Evolutionary conservation across 2,113 vertebrate genomes (phyloP), one percentile per base, ranked within the genome.

Genomic region (Antidorcas marsupialis): DNA sequence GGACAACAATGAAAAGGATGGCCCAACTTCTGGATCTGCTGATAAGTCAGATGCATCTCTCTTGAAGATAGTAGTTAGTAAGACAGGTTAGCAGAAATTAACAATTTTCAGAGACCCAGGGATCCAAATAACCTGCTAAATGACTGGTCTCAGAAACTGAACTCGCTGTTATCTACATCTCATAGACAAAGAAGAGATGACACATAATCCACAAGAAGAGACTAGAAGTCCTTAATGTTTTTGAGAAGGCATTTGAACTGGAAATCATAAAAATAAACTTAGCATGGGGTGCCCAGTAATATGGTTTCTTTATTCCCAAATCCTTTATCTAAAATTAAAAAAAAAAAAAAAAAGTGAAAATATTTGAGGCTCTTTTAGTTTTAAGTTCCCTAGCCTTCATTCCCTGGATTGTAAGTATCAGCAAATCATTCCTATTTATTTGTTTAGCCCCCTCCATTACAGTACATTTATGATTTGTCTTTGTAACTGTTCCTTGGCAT

Each of bases 171-270:
- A 99, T 99, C 99, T 88, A 99, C 98, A 99, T 98, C 99, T 99
- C 95, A 99, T 99, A 97, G 99, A 99, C 98, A 99, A 99, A 99
- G 99, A 99, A 98, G 99, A 99, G 99, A 99, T 99, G 99, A 99
- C 99, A 98, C 99, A 99, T 99, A 99, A 99, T 97, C 98, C 99
- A 97, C 99, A 99, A 98, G 99, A 98, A 99, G 87, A 93, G 97
- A 96, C 95, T 98, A 98, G 96, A n/a, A 98, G 97, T 97, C 98
- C 89, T 97, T 97, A 97, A 96, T 98, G 97, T 95, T 98, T 98
- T 97, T 98, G 97, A 98, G 97, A 94, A 97, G 97, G 94, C 95
- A 97, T 98, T 98, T 94, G 95, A 97, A 96, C 91, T 97, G 98
- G 78, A 97, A 98, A 57, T 98, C 96, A 98, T 98, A 98, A 92